Evolutionary conservation across 92 coral and sea anemone species (phyloP).

Genomic region (Porites divaricata): DNA sequence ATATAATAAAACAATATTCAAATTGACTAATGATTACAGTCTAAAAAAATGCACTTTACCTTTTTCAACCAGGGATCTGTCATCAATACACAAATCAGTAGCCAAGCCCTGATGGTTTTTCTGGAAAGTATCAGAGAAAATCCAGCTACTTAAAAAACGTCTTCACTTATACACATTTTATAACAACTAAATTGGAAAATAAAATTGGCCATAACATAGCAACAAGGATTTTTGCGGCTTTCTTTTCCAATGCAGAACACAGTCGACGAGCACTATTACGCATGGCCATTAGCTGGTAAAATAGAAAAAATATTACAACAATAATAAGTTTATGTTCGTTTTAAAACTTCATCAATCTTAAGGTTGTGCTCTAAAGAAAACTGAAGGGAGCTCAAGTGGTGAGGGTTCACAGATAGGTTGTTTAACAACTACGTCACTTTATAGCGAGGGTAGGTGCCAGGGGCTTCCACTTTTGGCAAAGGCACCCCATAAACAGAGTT

Average conservation of each 20-base stretch:
- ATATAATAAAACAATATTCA: no score
- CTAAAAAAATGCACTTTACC: constrained; percentile 39
- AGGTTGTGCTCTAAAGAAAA: no score
- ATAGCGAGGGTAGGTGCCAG: no score
- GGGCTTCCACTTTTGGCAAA: no score
- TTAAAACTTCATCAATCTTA: no score
- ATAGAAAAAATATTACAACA: not conserved
- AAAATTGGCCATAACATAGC: not conserved
- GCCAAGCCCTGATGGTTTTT: constrained; percentile 58
- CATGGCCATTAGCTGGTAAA: constrained; percentile 9
- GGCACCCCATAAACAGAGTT: no score
- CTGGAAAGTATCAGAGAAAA: constrained; percentile 24
- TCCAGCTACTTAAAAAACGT: not conserved
- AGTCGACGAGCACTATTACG: constrained; percentile 26
- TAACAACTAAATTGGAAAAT: not conserved
- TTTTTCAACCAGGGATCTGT: constrained; percentile 64
- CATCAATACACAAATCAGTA: constrained; percentile 52
- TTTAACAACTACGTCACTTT: no score
- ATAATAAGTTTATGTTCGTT: no score
- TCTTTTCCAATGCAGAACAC: constrained; percentile 25
- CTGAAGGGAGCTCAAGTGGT: no score
- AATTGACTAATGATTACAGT: not conserved
- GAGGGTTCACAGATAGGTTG: no score
- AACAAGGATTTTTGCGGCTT: not conserved
- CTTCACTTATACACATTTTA: not conserved